phyloP scores from a whole-genome alignment of 2,113 vertebrate genomes.

The Petromus typicus region DNA sequence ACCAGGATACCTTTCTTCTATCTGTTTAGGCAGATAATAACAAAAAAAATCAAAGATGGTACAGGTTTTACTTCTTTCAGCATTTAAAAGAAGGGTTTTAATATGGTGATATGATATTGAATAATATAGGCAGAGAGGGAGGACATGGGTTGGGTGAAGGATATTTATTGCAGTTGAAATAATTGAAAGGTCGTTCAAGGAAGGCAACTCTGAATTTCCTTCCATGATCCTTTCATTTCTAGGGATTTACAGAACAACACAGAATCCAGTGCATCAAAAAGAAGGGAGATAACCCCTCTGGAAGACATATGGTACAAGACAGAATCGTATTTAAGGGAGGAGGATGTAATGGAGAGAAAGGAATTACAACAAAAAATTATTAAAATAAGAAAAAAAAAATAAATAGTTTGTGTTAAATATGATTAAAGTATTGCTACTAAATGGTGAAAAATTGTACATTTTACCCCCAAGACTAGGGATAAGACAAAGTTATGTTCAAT shows the following conservation, averaged over 20 bases:
- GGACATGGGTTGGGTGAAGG: background rate
- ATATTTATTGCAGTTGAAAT: background rate
- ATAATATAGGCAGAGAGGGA: background rate
- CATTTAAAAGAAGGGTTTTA: background rate
- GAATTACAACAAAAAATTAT: background rate
- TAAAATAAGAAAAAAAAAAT: background rate
- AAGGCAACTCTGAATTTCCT: background rate
- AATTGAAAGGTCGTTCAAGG: background rate
- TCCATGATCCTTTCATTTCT: background rate
- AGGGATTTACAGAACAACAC: background rate
- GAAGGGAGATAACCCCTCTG: background rate
- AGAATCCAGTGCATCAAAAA: background rate
- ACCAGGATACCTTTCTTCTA: background rate
- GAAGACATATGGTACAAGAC: background rate
- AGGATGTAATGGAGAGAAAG: background rate
- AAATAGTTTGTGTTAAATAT: background rate
- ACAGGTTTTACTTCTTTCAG: background rate
- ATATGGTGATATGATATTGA: background rate
- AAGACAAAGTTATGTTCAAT: background rate
- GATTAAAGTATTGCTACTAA: background rate
- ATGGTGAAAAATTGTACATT: background rate
- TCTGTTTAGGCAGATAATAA: background rate
- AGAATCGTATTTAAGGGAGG: background rate
- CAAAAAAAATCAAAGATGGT: background rate
- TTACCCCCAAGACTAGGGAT: background rate